Evolutionary conservation across 2,797 vertebrate genomes (phyloP).

Genomic region (Microctenopoma lineatum): DNA sequence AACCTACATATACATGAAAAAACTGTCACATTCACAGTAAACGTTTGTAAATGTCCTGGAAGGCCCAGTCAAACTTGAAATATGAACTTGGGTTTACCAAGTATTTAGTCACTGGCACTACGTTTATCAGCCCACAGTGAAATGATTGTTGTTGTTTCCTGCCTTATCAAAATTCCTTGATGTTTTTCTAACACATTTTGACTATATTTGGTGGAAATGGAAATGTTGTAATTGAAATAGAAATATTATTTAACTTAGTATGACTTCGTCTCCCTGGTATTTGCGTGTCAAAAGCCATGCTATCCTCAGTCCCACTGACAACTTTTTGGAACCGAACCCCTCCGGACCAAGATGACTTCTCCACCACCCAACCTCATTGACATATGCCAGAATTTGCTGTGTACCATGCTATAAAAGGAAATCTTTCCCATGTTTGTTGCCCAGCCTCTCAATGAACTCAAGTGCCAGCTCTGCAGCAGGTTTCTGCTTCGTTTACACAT

Average conservation of each 20-base stretch:
- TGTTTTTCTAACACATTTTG: slow-evolving; percentile 49
- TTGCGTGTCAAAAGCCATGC: slow-evolving; percentile 59
- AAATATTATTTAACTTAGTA: slow-evolving; percentile 50
- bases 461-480: slow-evolving; percentile 36
- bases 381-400: slow-evolving; percentile 61
- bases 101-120: slow-evolving; percentile 35
- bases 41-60: not conserved
- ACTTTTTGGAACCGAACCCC: slow-evolving; percentile 53
- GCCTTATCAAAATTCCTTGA: slow-evolving; percentile 59
- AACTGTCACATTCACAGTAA: not conserved
- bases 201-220: slow-evolving; percentile 69
- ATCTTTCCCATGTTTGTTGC: slow-evolving; percentile 58
- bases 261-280: slow-evolving; percentile 70
- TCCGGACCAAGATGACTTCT: slow-evolving; percentile 66
- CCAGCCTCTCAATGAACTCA: slow-evolving; percentile 42
- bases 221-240: slow-evolving; percentile 63
- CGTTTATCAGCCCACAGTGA: slow-evolving; percentile 40
- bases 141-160: slow-evolving; percentile 37
- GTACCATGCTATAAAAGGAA: slow-evolving; percentile 73
- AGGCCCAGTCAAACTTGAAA: slow-evolving; percentile 27
- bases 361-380: slow-evolving; percentile 58
- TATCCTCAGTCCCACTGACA: slow-evolving; percentile 57
- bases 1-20: not conserved
- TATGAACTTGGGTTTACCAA: slow-evolving; percentile 5
- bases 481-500: slow-evolving; percentile 71